These are phyloP conservation scores for Rugalucina vietnamica DNA, from an alignment of 2,888 invertebrate genomes.

Conservation along the genomic window DNA sequence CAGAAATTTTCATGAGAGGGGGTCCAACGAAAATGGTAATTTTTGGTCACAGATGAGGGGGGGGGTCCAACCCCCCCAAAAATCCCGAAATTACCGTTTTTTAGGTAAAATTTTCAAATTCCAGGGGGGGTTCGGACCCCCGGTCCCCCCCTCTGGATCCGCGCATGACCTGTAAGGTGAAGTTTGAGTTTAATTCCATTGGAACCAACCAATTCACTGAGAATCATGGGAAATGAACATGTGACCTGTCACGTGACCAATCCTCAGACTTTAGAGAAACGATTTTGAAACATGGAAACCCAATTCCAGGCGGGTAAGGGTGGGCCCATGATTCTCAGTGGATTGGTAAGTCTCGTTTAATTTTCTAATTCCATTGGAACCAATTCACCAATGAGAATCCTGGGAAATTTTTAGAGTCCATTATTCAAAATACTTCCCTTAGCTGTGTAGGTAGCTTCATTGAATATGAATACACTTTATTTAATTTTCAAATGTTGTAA, in stretches of 20 bases:
- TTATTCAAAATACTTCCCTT: background rate
- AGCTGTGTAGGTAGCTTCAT: background rate
- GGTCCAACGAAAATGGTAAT: too few species aligned
- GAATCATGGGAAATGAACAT: constrained; percentile 1
- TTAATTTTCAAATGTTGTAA: background rate
- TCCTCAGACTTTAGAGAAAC: background rate
- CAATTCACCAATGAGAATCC: background rate
- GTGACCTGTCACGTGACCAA: background rate
- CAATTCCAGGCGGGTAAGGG: background rate
- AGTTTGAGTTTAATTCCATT: background rate
- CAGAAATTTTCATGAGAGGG: too few species aligned
- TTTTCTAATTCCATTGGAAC: background rate
- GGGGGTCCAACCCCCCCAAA: too few species aligned
- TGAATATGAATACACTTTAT: background rate
- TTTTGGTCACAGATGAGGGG: too few species aligned
- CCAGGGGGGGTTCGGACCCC: too few species aligned
- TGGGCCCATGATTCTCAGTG: constrained; percentile 2
- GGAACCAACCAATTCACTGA: background rate
- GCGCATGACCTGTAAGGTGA: constrained; percentile 4
- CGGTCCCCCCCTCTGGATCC: too few species aligned
- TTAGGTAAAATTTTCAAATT: too few species aligned
- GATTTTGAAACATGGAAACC: background rate
- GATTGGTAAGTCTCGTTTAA: background rate
- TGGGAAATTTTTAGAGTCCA: constrained; percentile 3
- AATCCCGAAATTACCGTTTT: too few species aligned